Percentiles rank a stretch among this genome's conserved stretches.
These are phyloP conservation scores for Cranoglanis bouderius DNA, from an alignment of 2,113 vertebrate species.

Conservation along the genomic window DNA sequence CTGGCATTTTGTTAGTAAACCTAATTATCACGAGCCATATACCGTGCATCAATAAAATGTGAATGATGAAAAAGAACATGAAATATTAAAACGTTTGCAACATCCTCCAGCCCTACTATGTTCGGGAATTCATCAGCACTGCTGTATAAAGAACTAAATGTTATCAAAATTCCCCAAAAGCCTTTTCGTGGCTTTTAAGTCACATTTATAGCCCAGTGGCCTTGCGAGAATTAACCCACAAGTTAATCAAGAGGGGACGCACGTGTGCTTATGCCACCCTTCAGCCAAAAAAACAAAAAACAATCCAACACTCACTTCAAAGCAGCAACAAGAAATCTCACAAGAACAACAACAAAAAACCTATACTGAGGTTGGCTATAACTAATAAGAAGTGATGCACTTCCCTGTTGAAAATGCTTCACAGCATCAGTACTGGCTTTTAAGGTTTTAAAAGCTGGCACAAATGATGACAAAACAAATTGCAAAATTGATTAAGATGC, in stretches of 20 bases:
- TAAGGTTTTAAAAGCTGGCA: neutral
- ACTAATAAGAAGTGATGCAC: neutral
- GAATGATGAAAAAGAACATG: neutral
- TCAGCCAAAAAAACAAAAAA: neutral
- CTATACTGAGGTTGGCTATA: neutral
- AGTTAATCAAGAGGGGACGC: neutral
- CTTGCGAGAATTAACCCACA: neutral
- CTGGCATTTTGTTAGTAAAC: neutral
- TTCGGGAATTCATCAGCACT: neutral
- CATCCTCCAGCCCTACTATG: neutral
- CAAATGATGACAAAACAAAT: neutral
- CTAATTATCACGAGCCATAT: neutral
- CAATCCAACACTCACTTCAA: neutral
- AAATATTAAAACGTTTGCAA: neutral
- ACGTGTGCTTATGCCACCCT: neutral
- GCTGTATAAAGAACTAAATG: neutral
- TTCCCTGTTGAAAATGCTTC: neutral
- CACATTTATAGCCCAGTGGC: neutral
- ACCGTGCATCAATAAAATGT: neutral
- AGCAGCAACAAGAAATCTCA: neutral
- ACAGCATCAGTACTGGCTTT: neutral
- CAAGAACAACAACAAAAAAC: neutral
- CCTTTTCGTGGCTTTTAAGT: neutral
- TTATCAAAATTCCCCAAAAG: neutral
- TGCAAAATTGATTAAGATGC: neutral